These are phyloP conservation scores for Octodon degus DNA, from an alignment of 2,113 vertebrate genomes.

Conservation along the genomic window DNA sequence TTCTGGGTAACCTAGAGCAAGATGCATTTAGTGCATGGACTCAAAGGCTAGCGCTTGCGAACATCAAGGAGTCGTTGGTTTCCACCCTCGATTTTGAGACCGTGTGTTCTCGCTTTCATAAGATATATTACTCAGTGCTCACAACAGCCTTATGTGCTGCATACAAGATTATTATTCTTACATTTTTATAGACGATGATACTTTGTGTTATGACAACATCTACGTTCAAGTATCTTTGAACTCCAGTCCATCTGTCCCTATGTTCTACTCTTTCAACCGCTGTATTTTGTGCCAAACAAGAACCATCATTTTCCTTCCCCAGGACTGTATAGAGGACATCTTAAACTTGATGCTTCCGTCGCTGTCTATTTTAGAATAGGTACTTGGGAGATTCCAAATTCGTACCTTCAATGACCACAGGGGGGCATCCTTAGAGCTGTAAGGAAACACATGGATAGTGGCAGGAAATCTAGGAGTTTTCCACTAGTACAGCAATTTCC, in stretches of 20 bases:
- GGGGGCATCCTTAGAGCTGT: conserved; percentile 62
- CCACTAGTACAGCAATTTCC: background rate
- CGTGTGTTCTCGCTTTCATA: background rate
- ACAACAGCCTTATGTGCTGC: background rate
- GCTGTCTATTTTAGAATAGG: background rate
- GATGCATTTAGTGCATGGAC: background rate
- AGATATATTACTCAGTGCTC: background rate
- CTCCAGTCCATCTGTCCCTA: background rate
- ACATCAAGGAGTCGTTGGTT: background rate
- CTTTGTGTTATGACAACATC: background rate
- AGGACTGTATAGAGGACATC: background rate
- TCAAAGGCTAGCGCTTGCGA: background rate
- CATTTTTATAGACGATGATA: background rate
- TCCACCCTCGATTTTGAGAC: background rate
- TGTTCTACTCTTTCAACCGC: background rate
- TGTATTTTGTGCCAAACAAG: no score
- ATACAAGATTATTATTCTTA: background rate
- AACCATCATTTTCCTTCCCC: background rate
- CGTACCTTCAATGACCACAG: conserved; percentile 53
- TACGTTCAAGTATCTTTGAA: background rate
- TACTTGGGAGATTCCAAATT: background rate
- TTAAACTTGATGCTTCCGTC: background rate
- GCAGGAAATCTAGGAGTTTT: background rate
- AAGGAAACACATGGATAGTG: background rate
- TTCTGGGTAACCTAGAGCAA: background rate